phyloP scores from a whole-genome alignment of 2,888 invertebrate genomes.

The Cantharis lateralis region DNA sequence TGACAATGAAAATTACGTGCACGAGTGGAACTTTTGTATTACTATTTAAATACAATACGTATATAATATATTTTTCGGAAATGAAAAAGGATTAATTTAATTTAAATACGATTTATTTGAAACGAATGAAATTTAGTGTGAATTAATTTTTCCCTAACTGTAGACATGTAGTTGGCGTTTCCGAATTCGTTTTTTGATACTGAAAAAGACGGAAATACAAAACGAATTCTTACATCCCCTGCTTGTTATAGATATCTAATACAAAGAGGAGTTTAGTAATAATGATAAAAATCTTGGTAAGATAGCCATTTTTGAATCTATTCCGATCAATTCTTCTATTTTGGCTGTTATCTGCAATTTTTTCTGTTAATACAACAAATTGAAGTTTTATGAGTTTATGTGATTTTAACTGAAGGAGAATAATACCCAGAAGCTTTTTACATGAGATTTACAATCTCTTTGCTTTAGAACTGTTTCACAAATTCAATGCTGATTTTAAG shows the following conservation, averaged over 20 bases:
- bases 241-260: neutral
- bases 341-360: too few relatives aligned
- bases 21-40: neutral
- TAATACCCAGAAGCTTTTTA: too few relatives aligned
- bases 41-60: neutral
- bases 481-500: too few relatives aligned
- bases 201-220: neutral
- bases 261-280: neutral
- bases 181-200: neutral
- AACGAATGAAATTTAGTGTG: neutral
- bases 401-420: too few relatives aligned
- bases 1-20: neutral
- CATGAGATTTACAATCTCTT: too few relatives aligned
- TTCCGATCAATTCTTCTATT: neutral
- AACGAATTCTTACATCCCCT: neutral
- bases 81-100: neutral
- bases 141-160: neutral
- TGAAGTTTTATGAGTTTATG: too few relatives aligned
- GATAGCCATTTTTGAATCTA: neutral
- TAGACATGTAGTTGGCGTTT: neutral
- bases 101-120: neutral
- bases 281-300: neutral
- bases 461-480: too few relatives aligned
- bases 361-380: too few relatives aligned
- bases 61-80: neutral